phyloP scores from a whole-genome alignment of 2,797 vertebrate species.

The Pempheris klunzingeri region DNA sequence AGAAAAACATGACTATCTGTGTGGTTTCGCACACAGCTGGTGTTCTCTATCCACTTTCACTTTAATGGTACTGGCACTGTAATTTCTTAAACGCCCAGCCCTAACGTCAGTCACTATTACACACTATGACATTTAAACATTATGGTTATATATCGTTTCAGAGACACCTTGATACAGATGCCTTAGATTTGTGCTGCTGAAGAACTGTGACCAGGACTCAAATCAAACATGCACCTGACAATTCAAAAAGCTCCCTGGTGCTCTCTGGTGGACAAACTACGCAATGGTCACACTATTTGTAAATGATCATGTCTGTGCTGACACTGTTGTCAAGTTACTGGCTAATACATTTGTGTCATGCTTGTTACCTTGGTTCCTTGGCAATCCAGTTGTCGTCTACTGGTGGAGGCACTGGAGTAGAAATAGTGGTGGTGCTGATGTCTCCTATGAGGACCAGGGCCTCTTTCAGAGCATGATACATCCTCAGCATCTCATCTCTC shows the following conservation, averaged over 20 bases:
- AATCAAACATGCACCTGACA: not conserved
- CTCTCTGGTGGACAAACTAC: conserved; percentile 25
- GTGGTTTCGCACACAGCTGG: too few relatives aligned
- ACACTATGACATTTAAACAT: not conserved
- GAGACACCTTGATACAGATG: not conserved
- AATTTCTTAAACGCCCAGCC: too few relatives aligned
- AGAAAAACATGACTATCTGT: too few relatives aligned
- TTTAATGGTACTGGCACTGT: too few relatives aligned
- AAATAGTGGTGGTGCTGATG: conserved; percentile 94
- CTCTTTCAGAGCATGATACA: conserved; percentile 95
- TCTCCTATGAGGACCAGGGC: conserved; percentile 93
- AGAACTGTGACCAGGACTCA: not conserved
- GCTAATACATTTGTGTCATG: not conserved
- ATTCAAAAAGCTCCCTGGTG: not conserved
- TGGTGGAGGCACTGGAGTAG: conserved; percentile 91
- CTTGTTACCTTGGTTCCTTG: conserved; percentile 74
- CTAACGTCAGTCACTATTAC: too few relatives aligned
- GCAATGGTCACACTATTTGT: not conserved
- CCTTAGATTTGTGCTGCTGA: not conserved
- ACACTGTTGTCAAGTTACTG: not conserved
- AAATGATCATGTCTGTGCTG: not conserved
- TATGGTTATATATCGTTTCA: not conserved
- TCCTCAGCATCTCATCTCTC: conserved; percentile 94
- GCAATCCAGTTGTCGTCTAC: conserved; percentile 93
- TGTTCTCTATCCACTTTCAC: too few relatives aligned